Evolutionary conservation across 2,888 invertebrate genomes (phyloP), one percentile per base, ranked within the genome.

Genomic region (Polydrusus pterygomalis): DNA sequence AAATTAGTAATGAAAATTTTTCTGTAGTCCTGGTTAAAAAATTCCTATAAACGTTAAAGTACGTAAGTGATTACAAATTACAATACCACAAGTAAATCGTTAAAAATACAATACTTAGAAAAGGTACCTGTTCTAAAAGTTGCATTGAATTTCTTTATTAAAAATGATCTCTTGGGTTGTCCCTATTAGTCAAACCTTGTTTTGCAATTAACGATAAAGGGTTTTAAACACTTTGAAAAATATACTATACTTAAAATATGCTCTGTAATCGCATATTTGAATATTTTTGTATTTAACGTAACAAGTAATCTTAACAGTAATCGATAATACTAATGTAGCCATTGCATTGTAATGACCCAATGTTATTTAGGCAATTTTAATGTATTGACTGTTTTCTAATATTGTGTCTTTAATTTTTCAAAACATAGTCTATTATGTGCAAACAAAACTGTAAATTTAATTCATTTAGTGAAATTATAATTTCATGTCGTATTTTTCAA

Each of bases 221-320:
- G 1, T 56, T 56, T 56, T 70, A 60, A 70, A 20, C 45, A 70
- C 34, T 60, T 63, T 40, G 58, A 30, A 45, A 63, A 63, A 51
- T 49, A 70, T 64, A 74, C 30, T 69, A 74, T 72, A 72, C 64
- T 76, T 77, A 70, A 74, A 63, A 70, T 74, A 71, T 74, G 76
- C 72, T 68, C 56, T 78, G 75, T 75, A 73, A 75, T 78, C 65
- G 70, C 70, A 75, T 75, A 75, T 71, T 77, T 75, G 64, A 51
- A 77, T 74, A 77, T 78, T 78, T 78, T 78, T 78, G 70, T 78
- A 78, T 75, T 71, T 67, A 75, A 72, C 72, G 72, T 78, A 73
- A 72, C 63, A 76, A 73, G 18, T 77, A 70, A 58, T 43, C 56
- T 38, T 54, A 68, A 68, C 25, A 68, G 34, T 68, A 70, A 77